These are phyloP conservation scores for Campylorhamphus procurvoides DNA, from an alignment of 2,113 vertebrate genomes.

Conservation along the genomic window DNA sequence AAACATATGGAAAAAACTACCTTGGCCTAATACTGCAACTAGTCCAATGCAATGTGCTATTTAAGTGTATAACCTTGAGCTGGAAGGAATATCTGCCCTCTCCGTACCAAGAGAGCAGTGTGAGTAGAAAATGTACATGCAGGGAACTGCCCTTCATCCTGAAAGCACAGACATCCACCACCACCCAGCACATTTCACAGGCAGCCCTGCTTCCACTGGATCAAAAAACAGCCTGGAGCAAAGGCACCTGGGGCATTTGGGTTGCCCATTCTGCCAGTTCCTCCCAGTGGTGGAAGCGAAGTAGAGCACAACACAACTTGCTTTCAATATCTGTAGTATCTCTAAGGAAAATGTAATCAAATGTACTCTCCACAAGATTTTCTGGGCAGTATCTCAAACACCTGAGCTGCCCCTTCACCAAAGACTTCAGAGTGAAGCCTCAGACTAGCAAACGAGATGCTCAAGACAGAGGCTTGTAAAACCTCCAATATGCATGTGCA, in stretches of 20 bases:
- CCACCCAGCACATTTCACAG: background rate
- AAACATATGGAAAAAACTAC: background rate
- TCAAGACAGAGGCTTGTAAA: background rate
- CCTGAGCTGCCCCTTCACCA: background rate
- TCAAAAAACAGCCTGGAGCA: fast-evolving
- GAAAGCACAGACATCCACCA: no score
- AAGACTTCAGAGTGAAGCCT: background rate
- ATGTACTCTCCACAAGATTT: background rate
- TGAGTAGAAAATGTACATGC: fast-evolving
- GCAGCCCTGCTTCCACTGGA: background rate
- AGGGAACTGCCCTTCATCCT: background rate
- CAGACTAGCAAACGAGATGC: background rate
- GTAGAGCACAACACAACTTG: background rate
- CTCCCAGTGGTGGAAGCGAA: background rate
- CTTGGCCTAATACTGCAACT: background rate
- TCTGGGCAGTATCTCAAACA: background rate
- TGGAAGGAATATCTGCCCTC: background rate
- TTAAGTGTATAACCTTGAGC: background rate
- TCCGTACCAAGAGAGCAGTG: background rate
- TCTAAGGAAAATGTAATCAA: background rate
- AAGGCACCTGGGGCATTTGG: background rate
- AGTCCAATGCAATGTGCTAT: background rate
- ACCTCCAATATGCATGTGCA: fast-evolving
- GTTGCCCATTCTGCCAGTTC: background rate
- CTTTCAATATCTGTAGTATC: background rate